A percentile compares a stretch with the other conserved stretches of the same genome.
These are phyloP conservation scores for Sapajus apella DNA, from an alignment of 2,113 vertebrate species.

Conservation along the genomic window DNA sequence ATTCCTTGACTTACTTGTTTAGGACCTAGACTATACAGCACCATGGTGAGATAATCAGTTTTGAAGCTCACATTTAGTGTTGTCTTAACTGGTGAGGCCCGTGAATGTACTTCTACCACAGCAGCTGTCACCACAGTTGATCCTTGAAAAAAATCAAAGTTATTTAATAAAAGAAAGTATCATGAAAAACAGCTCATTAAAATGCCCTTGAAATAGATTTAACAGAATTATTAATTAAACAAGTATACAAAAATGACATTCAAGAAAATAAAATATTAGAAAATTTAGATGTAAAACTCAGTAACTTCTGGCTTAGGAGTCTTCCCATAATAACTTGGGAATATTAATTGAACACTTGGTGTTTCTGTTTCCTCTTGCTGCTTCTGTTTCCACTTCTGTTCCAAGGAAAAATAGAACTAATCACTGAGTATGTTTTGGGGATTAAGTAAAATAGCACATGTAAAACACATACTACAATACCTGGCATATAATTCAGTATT, in stretches of 20 bases:
- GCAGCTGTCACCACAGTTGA: constrained; percentile 94
- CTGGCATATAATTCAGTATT: not conserved
- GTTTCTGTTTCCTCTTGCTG: not conserved
- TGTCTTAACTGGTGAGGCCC: constrained; percentile 86
- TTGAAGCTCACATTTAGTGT: constrained; percentile 92
- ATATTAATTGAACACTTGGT: not conserved
- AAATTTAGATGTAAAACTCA: not conserved
- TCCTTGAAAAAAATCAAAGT: constrained; percentile 82
- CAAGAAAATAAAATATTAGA: not conserved
- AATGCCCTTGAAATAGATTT: not conserved
- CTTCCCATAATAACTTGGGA: not conserved
- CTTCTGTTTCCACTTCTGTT: not conserved
- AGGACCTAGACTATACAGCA: constrained; percentile 88
- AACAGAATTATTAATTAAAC: constrained; percentile 38
- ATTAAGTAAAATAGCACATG: not conserved
- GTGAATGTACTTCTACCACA: constrained; percentile 92
- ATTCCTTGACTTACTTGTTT: constrained; percentile 84
- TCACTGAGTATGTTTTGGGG: not conserved
- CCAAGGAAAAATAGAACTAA: not conserved
- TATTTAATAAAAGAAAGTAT: constrained; percentile 3
- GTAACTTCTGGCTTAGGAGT: not conserved
- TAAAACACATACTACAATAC: not conserved
- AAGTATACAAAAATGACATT: not conserved
- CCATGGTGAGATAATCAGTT: constrained; percentile 94
- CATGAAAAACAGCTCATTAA: constrained; percentile 22